These are phyloP conservation scores for Campylomormyrus tamandua DNA, from an alignment of 2,113 vertebrate species.

Conservation along the genomic window DNA sequence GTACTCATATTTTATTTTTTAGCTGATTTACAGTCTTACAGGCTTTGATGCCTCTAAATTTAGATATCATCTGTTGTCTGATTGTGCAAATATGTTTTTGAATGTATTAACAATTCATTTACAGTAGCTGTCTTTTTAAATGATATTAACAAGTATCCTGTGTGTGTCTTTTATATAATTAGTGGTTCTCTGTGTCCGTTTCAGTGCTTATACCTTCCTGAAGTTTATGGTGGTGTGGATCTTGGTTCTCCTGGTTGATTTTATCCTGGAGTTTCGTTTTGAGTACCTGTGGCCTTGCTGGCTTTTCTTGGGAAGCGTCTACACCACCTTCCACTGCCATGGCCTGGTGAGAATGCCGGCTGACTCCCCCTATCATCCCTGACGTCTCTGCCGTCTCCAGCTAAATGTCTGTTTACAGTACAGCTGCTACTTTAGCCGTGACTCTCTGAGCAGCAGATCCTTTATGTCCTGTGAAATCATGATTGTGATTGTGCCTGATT, in stretches of 20 bases:
- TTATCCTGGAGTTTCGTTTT: constrained; percentile 67
- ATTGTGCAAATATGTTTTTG: not conserved
- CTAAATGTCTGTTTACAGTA: not conserved
- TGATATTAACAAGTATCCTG: not conserved
- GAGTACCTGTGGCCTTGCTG: constrained; percentile 74
- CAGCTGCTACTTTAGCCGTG: not conserved
- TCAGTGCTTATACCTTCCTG: constrained; percentile 66
- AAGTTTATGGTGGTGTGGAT: constrained; percentile 68
- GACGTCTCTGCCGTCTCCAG: not conserved
- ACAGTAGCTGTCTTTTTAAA: not conserved
- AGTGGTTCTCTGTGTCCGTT: constrained; percentile 18
- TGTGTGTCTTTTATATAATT: not conserved
- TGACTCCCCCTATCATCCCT: not conserved
- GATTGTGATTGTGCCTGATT: not conserved
- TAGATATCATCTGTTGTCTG: not conserved
- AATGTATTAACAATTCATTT: not conserved
- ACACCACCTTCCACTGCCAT: constrained; percentile 72
- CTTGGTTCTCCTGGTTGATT: constrained; percentile 68
- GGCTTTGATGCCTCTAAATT: not conserved
- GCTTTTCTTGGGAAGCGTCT: constrained; percentile 70
- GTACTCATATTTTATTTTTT: not conserved
- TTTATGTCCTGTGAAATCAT: too few relatives aligned
- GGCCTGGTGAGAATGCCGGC: constrained; percentile 56
- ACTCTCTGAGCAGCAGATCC: too few relatives aligned
- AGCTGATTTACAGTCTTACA: not conserved